Base-by-base conservation (phyloP, 2,113 vertebrate species). In the Motacilla alba region DNA sequence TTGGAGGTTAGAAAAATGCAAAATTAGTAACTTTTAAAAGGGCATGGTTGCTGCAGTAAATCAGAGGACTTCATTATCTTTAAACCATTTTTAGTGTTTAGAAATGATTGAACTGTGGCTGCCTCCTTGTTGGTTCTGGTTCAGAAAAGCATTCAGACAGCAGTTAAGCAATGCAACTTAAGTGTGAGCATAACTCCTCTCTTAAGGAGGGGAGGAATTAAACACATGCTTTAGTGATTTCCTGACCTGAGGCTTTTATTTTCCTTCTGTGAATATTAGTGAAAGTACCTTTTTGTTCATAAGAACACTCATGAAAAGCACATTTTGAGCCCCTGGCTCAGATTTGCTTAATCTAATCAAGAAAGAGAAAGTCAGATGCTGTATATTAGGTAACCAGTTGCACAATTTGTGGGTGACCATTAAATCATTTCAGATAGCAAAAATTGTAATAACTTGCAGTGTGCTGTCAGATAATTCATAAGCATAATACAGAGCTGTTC, bases 201-300 rank as follows among this genome's bases (percentile, higher is more conserved):
- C 88, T 93, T 88, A 83, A 90, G 73, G 68, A 94, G 72, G 33
- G 52, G 44, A 88, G 90, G 83, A 95, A 97, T 96, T 96, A 96
- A 95, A 87, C 85, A 95, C 93, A 90, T 83, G 88, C 90, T 96
- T 95, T 90, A 94, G 94, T 93, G 94, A 95, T 96, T 97, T 97
- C 95, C 95, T 94, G 94, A 95, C 92, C 87, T 92, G 75, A 20
- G 68, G 90, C 83, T 96, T 94, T 95, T 96, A 96, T 94, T 97
- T 96, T 95, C 87, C 90, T 97, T 95, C 87, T 94, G 95, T 89
- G 95, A 93, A 96, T 96, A 95, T 95, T 89, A 82, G 95, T 96
- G 84, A 96, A 95, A 97, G 94, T 91, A 93, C 95, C 90, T 95
- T 96, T 96, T 93, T 96, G 82, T 96, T 96, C 94, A 41, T 66